Evolutionary conservation across 2,113 vertebrate genomes (phyloP).

Genomic region (Pardalotus punctatus): DNA sequence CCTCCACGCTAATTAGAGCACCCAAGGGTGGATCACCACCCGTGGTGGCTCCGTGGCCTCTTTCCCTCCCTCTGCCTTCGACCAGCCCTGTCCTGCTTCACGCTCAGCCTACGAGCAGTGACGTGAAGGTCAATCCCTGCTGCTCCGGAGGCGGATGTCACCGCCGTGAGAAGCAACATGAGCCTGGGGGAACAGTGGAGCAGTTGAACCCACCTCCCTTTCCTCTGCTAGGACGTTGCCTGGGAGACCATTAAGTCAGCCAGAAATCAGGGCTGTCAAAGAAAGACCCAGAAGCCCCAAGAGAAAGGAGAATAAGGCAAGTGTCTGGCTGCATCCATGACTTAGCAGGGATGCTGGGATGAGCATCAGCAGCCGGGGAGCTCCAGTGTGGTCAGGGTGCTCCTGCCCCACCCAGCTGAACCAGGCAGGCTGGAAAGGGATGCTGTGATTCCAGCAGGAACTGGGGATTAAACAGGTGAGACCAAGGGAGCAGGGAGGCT

Average conservation of each 20-base stretch:
- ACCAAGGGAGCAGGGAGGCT: not conserved
- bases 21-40: not conserved
- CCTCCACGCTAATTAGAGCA: not conserved
- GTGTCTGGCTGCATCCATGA: not conserved
- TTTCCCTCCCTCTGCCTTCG: not conserved
- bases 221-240: not conserved
- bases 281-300: not conserved
- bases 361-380: rapidly evolving
- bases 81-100: not conserved
- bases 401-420: not conserved
- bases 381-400: rapidly evolving
- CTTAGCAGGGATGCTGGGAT: not conserved
- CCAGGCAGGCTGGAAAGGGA: not conserved
- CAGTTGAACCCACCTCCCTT: not conserved
- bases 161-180: rapidly evolving
- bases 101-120: not conserved
- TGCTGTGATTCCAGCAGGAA: not conserved
- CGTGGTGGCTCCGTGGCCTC: rapidly evolving
- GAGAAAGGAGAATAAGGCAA: not conserved
- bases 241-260: not conserved
- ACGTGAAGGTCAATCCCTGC: rapidly evolving
- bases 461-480: not conserved
- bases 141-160: rapidly evolving
- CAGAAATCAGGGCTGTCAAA: not conserved
- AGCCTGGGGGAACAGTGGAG: not conserved